Evolutionary conservation across 1,140 invertebrate genomes (phyloP), one percentile per base, ranked within the genome.

Genomic region (Hyposmocoma kahamanoa): DNA sequence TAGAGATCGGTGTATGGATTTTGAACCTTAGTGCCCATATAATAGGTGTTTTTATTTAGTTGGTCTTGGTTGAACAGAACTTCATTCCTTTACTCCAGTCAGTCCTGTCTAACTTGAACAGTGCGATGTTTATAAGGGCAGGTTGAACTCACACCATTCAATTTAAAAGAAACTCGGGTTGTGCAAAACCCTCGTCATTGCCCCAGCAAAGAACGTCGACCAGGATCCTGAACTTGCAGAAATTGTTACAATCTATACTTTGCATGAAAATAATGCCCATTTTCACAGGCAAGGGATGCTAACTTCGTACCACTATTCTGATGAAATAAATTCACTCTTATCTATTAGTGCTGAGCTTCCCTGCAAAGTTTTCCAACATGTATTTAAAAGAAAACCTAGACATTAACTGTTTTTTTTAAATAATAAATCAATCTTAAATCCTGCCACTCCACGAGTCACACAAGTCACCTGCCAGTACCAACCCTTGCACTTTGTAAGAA

Each of bases 231-330:
- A 62, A 83, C 77, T 58, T 63, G 55, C 76, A 84, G 63, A 78
- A 85, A 78, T 75, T 82, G 77, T 90, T 91, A 91, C 90, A 92
- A 92, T 92, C 92, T 93, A 93, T 93, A 94, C 92, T 94, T 94
- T 93, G 92, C 92, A 94, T 92, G 90, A 92, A 93, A 94, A 89
- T 93, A 93, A 93, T 93, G 92, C 90, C 88, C 89, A 91, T 92
- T 91, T 91, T 91, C 90, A 90, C 88, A 87, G 84, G 83, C 86
- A 87, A 82, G 82, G 84, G 77, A 80, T 84, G 73, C 76, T 74
- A 81, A 78, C 76, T 72, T 67, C 74, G 63, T 73, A n/a, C 66
- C 73, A 55, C 72, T 71, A 64, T n/a, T 70, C 71, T 65, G 72
- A 85, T 79, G 83, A 76, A 84, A 62, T 65, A n/a, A 15, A 69